Evolutionary conservation across 2,113 vertebrate genomes (phyloP).

Genomic region (Copsychus sechellarum): DNA sequence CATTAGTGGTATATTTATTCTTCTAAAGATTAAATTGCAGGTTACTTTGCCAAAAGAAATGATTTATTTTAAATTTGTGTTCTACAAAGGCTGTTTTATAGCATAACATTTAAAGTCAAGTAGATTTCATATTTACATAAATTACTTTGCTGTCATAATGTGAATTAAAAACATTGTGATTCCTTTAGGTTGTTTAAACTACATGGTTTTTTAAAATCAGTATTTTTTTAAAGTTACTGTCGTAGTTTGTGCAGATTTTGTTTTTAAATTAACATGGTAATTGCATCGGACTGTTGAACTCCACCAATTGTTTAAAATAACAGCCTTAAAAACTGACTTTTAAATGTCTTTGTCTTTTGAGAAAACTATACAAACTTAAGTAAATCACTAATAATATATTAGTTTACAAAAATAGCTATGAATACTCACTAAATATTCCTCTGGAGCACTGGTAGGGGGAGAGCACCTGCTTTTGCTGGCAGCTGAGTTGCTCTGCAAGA

Average conservation of each 20-base stretch:
- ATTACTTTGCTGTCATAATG: not conserved
- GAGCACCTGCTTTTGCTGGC: conserved; percentile 79
- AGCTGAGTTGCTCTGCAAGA: conserved; percentile 82
- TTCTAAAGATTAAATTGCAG: conserved; percentile 49
- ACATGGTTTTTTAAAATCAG: not conserved
- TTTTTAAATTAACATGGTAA: conserved; percentile 1
- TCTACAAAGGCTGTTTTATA: conserved; percentile 34
- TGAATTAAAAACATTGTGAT: not conserved
- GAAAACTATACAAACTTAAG: not conserved
- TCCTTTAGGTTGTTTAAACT: not conserved
- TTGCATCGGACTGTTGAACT: conserved; percentile 5
- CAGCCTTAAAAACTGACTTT: not conserved
- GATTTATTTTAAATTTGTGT: conserved; percentile 44
- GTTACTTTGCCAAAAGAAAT: conserved; percentile 43
- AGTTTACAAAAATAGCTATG: conserved; percentile 23
- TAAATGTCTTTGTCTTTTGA: conserved; percentile 11
- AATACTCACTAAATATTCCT: conserved; percentile 71
- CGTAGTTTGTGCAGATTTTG: not conserved
- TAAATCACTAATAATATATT: not conserved
- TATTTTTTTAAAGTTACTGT: not conserved
- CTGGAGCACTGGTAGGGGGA: conserved; percentile 33
- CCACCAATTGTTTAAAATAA: conserved; percentile 3
- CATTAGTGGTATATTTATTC: conserved; percentile 45
- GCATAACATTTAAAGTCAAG: conserved; percentile 26
- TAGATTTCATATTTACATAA: conserved; percentile 24